These are phyloP conservation scores for Brachystomella parvula DNA, from an alignment of 1,140 invertebrate species.

Conservation along the genomic window DNA sequence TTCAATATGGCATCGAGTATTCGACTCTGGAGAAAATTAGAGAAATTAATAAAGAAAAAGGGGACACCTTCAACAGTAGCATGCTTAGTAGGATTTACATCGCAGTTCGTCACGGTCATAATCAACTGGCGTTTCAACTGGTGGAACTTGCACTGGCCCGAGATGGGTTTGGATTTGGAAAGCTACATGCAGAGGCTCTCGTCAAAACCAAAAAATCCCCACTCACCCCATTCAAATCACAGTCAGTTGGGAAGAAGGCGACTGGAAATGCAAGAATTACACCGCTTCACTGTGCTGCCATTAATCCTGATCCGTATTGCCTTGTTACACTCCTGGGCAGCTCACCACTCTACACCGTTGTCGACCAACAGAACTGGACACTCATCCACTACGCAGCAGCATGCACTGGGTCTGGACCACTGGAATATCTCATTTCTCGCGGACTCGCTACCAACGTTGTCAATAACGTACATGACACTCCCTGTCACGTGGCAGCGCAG, in stretches of 20 bases:
- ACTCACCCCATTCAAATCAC: constrained; percentile 41
- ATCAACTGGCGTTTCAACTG: constrained; percentile 22
- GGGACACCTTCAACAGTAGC: not conserved
- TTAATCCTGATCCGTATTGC: constrained; percentile 50
- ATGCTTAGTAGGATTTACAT: not conserved
- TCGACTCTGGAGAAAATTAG: not conserved
- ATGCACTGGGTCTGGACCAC: constrained; percentile 45
- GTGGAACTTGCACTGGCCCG: constrained; percentile 14
- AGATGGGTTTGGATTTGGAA: constrained; percentile 24
- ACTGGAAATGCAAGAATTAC: constrained; percentile 43
- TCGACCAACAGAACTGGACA: constrained; percentile 45
- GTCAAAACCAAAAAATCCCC: constrained; percentile 7
- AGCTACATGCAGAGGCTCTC: constrained; percentile 27
- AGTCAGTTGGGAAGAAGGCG: constrained; percentile 46
- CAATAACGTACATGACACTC: constrained; percentile 44
- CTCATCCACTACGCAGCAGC: constrained; percentile 51
- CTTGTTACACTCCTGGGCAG: constrained; percentile 42
- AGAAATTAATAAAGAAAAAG: not conserved
- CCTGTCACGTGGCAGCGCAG: constrained; percentile 45
- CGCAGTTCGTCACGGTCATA: constrained; percentile 3
- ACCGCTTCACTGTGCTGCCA: constrained; percentile 50
- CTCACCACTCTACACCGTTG: constrained; percentile 45
- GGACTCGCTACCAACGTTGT: constrained; percentile 26
- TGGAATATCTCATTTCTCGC: constrained; percentile 45
- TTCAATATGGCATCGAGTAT: not conserved